phyloP scores from a whole-genome alignment of 2,888 invertebrate species.

The Apamea monoglypha region DNA sequence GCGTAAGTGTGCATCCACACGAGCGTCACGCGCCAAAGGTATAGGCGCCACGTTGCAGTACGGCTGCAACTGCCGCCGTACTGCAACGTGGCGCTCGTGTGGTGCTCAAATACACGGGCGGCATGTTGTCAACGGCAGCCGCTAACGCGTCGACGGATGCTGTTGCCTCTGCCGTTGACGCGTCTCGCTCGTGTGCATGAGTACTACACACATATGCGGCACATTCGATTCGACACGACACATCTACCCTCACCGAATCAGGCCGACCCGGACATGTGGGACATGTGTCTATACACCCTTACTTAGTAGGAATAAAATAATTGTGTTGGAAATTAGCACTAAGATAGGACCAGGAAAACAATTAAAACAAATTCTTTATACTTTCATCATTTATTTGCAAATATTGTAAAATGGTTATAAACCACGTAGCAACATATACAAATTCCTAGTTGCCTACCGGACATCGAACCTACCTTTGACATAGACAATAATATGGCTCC shows the following conservation, averaged over 20 bases:
- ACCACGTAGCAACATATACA: constrained; percentile 57
- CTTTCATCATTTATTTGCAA: constrained; percentile 61
- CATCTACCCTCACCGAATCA: not conserved
- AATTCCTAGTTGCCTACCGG: constrained; percentile 34
- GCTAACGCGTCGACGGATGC: too few species aligned
- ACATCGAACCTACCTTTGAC: constrained; percentile 41
- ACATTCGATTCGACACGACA: too few species aligned
- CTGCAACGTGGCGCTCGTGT: too few species aligned
- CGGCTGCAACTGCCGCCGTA: too few species aligned
- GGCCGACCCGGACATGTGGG: not conserved
- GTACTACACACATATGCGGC: not conserved
- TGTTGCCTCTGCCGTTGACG: not conserved
- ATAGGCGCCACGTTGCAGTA: too few species aligned
- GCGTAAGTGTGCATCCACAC: too few species aligned
- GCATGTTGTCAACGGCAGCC: too few species aligned
- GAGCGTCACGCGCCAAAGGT: too few species aligned
- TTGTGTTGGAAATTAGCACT: not conserved
- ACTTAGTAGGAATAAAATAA: not conserved
- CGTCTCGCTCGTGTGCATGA: not conserved
- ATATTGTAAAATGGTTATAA: constrained; percentile 62
- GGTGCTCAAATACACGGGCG: too few species aligned
- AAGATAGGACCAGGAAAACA: not conserved
- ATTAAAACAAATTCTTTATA: constrained; percentile 11
- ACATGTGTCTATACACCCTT: not conserved
- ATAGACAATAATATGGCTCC: constrained; percentile 43